Percentiles rank a stretch among this genome's conserved stretches.
phyloP scores from a whole-genome alignment of 2,888 invertebrate genomes.

The Campoletis raptor region DNA sequence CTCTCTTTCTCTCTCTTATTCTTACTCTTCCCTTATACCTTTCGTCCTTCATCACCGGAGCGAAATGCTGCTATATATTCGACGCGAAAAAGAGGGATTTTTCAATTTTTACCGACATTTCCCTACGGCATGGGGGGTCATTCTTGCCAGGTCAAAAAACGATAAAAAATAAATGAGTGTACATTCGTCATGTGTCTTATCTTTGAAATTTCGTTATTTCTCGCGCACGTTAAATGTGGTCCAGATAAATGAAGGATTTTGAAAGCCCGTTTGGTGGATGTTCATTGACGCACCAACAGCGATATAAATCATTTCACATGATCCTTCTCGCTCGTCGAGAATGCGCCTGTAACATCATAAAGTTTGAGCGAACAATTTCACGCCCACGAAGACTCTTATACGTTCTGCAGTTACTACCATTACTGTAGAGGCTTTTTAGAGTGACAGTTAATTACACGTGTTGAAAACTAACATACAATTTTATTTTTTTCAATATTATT shows the following conservation, averaged over 20 bases:
- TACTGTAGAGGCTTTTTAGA: slow-evolving; percentile 25
- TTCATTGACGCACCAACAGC: slow-evolving; percentile 32
- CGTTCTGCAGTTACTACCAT: neutral
- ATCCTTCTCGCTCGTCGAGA: slow-evolving; percentile 40
- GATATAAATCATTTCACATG: slow-evolving; percentile 48
- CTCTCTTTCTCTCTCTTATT: slow-evolving; percentile 30
- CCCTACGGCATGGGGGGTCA: slow-evolving; percentile 38
- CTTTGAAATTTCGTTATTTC: slow-evolving; percentile 27
- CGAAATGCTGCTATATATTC: slow-evolving; percentile 40
- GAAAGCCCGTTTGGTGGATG: slow-evolving; percentile 9
- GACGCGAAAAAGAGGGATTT: slow-evolving; percentile 46
- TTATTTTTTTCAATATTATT: neutral
- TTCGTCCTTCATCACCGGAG: slow-evolving; percentile 39
- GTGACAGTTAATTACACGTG: slow-evolving; percentile 57
- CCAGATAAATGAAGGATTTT: slow-evolving; percentile 36
- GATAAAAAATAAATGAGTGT: slow-evolving; percentile 24
- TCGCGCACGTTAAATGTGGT: slow-evolving; percentile 6
- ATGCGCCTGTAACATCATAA: slow-evolving; percentile 52
- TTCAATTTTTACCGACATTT: slow-evolving; percentile 59
- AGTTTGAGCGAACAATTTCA: slow-evolving; percentile 33
- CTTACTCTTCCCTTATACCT: slow-evolving; percentile 36
- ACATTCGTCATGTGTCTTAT: slow-evolving; percentile 27
- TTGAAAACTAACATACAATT: slow-evolving; percentile 29
- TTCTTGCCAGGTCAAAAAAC: slow-evolving; percentile 29
- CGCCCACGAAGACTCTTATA: slow-evolving; percentile 50